Conservation (phyloP, 2,113 vertebrate species). For the Calcarius ornatus region DNA sequence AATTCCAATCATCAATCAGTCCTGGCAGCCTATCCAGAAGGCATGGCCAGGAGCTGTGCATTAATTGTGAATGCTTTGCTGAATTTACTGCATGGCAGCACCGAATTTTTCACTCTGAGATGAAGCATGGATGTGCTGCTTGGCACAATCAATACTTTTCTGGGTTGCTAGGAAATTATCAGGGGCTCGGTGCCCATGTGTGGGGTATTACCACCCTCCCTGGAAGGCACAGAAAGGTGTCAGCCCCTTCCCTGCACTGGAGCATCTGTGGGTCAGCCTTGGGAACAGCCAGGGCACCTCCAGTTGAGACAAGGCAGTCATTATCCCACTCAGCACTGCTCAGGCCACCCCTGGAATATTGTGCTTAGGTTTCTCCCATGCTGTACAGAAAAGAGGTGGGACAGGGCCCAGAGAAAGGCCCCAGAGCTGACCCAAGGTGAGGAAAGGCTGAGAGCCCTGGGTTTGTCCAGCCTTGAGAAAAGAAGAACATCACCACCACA, state of each 20-base stretch:
- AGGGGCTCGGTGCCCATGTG: background rate
- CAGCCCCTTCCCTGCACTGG: background rate
- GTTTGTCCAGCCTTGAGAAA: background rate
- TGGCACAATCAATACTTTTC: background rate
- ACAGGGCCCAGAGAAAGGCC: background rate
- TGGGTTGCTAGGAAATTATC: background rate
- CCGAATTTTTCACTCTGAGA: background rate
- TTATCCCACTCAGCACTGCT: background rate
- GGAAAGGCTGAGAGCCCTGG: background rate
- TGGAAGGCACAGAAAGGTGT: rapidly evolving
- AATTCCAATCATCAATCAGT: conserved; percentile 17
- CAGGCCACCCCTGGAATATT: background rate
- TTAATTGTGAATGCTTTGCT: conserved; percentile 26
- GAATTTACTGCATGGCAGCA: conserved; percentile 15
- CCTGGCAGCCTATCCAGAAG: background rate
- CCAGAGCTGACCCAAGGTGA: background rate
- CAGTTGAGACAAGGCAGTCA: background rate
- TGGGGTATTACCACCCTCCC: background rate
- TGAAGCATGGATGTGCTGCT: background rate
- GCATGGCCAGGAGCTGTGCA: background rate
- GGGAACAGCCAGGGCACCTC: background rate
- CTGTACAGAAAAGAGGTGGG: background rate
- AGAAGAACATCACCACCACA: background rate
- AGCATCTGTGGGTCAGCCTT: background rate
- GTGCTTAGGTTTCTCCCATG: background rate